phyloP scores from a whole-genome alignment of 2,113 vertebrate species.

The Calidris pugnax region DNA sequence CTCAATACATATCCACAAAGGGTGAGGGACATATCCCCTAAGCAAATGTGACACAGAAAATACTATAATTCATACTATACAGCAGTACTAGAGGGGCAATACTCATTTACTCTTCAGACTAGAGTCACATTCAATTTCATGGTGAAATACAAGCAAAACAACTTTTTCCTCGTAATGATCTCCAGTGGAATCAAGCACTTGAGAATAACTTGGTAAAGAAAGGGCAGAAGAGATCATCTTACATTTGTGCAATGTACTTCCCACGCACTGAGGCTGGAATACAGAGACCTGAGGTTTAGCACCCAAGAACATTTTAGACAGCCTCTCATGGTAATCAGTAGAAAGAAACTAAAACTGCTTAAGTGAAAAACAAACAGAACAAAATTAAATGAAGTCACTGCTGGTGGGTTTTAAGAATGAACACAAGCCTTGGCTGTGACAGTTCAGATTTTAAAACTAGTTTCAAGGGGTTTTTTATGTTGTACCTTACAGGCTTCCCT shows the following conservation, averaged over 20 bases:
- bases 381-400: background rate
- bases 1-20: background rate
- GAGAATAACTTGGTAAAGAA: background rate
- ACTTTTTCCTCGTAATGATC: background rate
- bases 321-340: background rate
- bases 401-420: background rate
- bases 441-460: background rate
- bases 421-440: background rate
- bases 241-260: background rate
- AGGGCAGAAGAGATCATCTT: background rate
- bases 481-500: background rate
- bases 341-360: background rate
- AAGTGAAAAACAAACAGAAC: background rate
- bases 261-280: background rate
- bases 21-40: background rate
- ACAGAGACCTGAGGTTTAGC: background rate
- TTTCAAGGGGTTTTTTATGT: background rate
- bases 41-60: background rate
- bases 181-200: background rate
- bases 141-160: background rate
- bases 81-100: background rate
- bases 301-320: background rate
- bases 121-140: background rate
- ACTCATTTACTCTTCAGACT: background rate
- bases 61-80: background rate